A percentile compares a stretch with the other conserved stretches of the same genome.
These are phyloP conservation scores for Amblyteles armatorius DNA, from an alignment of 2,888 invertebrate genomes.

Conservation along the genomic window DNA sequence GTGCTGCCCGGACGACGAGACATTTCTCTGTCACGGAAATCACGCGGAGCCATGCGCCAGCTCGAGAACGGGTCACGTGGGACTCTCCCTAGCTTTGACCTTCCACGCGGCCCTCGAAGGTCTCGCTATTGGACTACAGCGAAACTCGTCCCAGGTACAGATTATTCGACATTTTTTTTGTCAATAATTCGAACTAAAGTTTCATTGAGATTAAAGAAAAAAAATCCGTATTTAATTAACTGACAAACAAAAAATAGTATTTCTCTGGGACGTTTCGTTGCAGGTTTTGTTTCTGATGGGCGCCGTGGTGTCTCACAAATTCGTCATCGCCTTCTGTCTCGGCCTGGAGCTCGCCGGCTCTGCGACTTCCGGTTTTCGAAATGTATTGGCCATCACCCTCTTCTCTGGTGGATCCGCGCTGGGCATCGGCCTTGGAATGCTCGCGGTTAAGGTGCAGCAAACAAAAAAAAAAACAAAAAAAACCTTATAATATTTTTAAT, in stretches of 20 bases:
- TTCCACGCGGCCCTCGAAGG: conserved; percentile 93
- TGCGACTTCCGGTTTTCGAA: conserved; percentile 85
- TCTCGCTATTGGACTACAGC: conserved; percentile 92
- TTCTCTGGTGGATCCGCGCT: conserved; percentile 90
- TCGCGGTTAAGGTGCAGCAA: conserved; percentile 87
- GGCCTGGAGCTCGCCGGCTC: conserved; percentile 89
- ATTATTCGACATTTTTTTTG: not conserved
- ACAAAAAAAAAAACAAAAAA: not conserved
- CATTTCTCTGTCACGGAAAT: conserved; percentile 88
- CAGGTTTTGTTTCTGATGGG: conserved; percentile 89
- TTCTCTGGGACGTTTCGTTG: conserved; percentile 69
- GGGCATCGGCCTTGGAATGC: conserved; percentile 89
- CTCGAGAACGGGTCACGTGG: conserved; percentile 88
- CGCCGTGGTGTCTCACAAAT: conserved; percentile 92
- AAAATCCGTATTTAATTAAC: too few species aligned
- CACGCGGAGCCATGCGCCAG: conserved; percentile 89
- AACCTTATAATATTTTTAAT: not conserved
- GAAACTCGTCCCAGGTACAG: conserved; percentile 87
- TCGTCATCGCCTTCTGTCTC: conserved; percentile 93
- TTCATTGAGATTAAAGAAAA: not conserved
- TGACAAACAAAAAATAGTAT: not conserved
- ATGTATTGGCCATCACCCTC: conserved; percentile 87
- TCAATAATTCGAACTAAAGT: not conserved
- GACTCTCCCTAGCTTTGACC: conserved; percentile 90
- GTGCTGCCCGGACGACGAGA: conserved; percentile 83